These are phyloP conservation scores for Lemur catta DNA, from an alignment of 2,797 vertebrate genomes.

Conservation along the genomic window DNA sequence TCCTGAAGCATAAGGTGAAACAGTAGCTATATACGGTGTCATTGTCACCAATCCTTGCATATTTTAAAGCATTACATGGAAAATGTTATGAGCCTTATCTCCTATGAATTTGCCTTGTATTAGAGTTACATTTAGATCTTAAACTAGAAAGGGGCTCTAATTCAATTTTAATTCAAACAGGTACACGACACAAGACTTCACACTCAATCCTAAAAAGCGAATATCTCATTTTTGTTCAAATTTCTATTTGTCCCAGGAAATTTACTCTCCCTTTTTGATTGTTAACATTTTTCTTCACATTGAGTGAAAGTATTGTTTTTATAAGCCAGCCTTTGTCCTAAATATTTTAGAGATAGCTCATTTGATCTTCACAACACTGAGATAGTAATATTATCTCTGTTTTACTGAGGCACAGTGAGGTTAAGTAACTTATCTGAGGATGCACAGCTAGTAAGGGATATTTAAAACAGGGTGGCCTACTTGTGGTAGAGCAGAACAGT, in stretches of 20 bases:
- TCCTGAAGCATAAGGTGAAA: background rate
- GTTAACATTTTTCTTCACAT: background rate
- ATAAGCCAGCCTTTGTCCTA: background rate
- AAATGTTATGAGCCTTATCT: background rate
- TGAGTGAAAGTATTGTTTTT: background rate
- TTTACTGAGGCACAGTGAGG: background rate
- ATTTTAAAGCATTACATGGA: background rate
- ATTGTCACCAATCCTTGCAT: background rate
- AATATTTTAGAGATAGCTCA: background rate
- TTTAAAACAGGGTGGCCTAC: background rate
- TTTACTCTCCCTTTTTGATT: background rate
- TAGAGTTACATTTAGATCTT: background rate
- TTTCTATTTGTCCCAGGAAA: background rate
- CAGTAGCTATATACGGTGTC: background rate
- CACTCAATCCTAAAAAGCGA: background rate
- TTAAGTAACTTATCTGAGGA: background rate
- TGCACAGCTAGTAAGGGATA: background rate
- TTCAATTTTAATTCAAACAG: background rate
- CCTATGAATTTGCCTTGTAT: background rate
- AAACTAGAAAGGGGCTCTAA: background rate
- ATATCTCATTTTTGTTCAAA: background rate
- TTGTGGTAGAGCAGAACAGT: background rate
- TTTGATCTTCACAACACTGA: background rate
- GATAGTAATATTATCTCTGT: background rate
- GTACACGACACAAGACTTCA: background rate